Evolutionary conservation across 2,888 invertebrate species (phyloP), one percentile per base, ranked within the genome.

Genomic region (Drosophila vallismaia): DNA sequence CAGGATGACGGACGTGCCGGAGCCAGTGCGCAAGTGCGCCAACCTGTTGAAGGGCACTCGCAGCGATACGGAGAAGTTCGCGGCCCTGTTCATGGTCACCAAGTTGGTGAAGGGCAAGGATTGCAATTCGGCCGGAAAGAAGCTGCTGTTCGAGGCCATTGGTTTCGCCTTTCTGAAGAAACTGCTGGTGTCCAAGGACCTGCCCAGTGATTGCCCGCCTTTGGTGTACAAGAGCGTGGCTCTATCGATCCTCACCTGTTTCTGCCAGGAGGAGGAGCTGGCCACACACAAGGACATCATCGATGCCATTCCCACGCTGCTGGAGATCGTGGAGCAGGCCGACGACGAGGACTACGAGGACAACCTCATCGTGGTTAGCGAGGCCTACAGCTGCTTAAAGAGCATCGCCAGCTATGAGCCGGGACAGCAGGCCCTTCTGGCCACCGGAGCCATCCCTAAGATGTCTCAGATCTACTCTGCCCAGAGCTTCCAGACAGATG

Each of bases 201-300:
- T 96, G 24, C 96, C 97, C 50, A 95, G 95, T 77, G 97, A 97
- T 88, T 98, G 98, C 88, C 97, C 97, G 3, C 95, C 97, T 0
- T 94, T 96, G 63, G 95, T 98, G 38, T 98, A 97, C 93, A 97
- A 97, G 92, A 97, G 97, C 8, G 95, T 98, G 46, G 97, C 97
- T 0, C 92, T 98, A 42, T 97, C 96, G 6, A 95, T 98, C 60
- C 93, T 98, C 38, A 96, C 97, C 0, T 95, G 96, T 62, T 97
- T 98, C 92, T 97, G 97, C 88, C 94, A 94, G 81, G 96, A 96
- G 89, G 94, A 95, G 76, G 95, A 95, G 88, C 91, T 97, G 69
- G 96, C 96, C 19, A 94, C 95, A 31, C 96, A 96, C 89, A 95
- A 95, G 31, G 96, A 97, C 86, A 96, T 97, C 94, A 93, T 97